Percentiles rank a stretch among this genome's conserved stretches.
Conservation (phyloP, 2,888 invertebrate genomes). For the Plebejus melissa region DNA sequence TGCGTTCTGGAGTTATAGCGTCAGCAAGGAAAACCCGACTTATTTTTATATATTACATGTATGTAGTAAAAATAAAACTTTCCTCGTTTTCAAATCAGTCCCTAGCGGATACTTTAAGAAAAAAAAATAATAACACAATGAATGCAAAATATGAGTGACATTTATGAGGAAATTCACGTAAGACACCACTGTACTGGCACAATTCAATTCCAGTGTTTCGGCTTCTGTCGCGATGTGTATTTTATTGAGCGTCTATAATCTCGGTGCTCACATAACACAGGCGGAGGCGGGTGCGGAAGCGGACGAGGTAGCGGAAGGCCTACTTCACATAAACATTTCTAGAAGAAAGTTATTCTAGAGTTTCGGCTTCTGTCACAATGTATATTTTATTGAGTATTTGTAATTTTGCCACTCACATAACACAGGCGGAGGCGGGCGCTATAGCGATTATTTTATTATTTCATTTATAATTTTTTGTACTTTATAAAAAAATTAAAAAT, state of each 20-base stretch:
- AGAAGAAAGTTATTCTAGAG: conserved; percentile 46
- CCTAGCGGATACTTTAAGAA: not conserved
- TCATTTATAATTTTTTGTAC: too few relatives aligned
- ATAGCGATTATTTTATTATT: too few relatives aligned
- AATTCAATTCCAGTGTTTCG: conserved; percentile 62
- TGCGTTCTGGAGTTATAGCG: too few relatives aligned
- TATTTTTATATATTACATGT: too few relatives aligned
- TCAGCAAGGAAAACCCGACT: too few relatives aligned
- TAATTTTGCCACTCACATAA: conserved; percentile 28
- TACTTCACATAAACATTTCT: conserved; percentile 37
- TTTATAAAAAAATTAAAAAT: too few relatives aligned
- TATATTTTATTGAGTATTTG: conserved; percentile 62
- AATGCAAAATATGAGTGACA: conserved; percentile 5
- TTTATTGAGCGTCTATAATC: conserved; percentile 58
- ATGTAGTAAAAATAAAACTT: too few relatives aligned
- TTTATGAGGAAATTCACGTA: conserved; percentile 40
- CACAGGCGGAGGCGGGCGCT: not conserved
- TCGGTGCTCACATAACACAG: not conserved
- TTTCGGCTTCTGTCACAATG: conserved; percentile 49
- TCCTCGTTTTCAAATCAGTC: too few relatives aligned
- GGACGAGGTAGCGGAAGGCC: not conserved
- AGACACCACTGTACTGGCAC: conserved; percentile 47
- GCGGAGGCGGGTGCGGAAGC: not conserved
- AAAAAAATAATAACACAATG: not conserved
- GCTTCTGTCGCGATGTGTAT: conserved; percentile 52